Evolutionary conservation across 2,888 invertebrate genomes (phyloP), one percentile per base, ranked within the genome.

Genomic region (Drosophila histrio): DNA sequence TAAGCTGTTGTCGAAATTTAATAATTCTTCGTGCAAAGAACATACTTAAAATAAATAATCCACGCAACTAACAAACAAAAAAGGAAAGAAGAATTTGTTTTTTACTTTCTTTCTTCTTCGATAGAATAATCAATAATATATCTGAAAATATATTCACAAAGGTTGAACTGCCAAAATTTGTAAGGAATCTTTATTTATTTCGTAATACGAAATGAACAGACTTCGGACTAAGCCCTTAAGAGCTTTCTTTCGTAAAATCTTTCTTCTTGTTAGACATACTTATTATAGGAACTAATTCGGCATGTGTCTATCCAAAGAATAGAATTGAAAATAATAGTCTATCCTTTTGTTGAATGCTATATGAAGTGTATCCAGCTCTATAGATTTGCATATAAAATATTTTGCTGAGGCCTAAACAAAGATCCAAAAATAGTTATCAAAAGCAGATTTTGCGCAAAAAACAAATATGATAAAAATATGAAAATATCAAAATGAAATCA

Each of bases 391-490:
- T 43, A 54, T 32, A 5, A 54, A 54, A 30, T 30, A 22, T 11
- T n/a, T n/a, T 19, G 17, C 13, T 21, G 11, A 3, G 6, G n/a
- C 17, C 50, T 32, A 32, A 52, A 70, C 66, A 65, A 53, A 44
- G 24, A 34, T 32, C 49, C 28, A 49, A 65, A 70, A 70, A 72
- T 65, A 70, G 53, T 39, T 21, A 26, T 32, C 24, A 47, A 28
- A 46, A 30, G 24, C 41, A 13, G 36, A 46, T 38, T 50, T 28
- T 22, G 13, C 17, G 24, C 26, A 24, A 49, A 34, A 46, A 41
- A n/a, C 3, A 4, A 39, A 5, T 7, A 22, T 36, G 7, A 32
- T 41, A 24, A 57, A 58, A 38, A 39, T 13, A 22, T 34, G 0
- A 17, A 24, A 43, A 49, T 38, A 28, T 30, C 22, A 41, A 21